A percentile compares a stretch with the other conserved stretches of the same genome.
phyloP scores from a whole-genome alignment of 1,140 invertebrate species.

The Scaptomyza pallida region DNA sequence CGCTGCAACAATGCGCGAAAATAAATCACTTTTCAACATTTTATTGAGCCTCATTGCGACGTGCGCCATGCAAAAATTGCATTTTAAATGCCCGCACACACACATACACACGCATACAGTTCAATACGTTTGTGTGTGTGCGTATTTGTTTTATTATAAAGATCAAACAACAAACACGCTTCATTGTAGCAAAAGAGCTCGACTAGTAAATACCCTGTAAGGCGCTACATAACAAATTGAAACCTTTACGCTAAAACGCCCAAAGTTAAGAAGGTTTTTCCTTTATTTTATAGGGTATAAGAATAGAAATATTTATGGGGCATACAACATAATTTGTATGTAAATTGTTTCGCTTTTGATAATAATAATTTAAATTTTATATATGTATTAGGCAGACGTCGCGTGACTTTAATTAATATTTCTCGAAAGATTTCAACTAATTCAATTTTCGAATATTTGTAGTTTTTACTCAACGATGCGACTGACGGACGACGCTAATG shows the following conservation, averaged over 20 bases:
- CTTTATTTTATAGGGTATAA: neutral
- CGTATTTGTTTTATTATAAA: conserved; percentile 5
- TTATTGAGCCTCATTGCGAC: conserved; percentile 48
- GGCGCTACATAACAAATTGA: too few relatives aligned
- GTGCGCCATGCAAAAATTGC: conserved; percentile 52
- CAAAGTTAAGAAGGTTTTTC: too few relatives aligned
- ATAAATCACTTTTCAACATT: conserved; percentile 72
- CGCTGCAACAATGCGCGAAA: conserved; percentile 61
- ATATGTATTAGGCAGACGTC: too few relatives aligned
- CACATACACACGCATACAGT: neutral
- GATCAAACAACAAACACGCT: neutral
- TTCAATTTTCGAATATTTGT: too few relatives aligned
- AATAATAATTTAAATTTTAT: conserved; percentile 1
- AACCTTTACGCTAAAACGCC: too few relatives aligned
- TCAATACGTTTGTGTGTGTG: neutral
- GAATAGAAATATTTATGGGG: conserved; percentile 5
- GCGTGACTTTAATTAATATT: too few relatives aligned
- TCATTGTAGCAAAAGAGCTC: neutral
- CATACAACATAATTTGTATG: conserved; percentile 43
- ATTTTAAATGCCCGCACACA: conserved; percentile 61
- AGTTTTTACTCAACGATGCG: too few relatives aligned
- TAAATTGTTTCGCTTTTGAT: conserved; percentile 64
- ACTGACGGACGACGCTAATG: too few relatives aligned
- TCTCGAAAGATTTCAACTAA: too few relatives aligned
- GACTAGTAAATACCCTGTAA: neutral